Base-by-base conservation (phyloP, 2,113 vertebrate species). In the Rhinogobius similis region DNA sequence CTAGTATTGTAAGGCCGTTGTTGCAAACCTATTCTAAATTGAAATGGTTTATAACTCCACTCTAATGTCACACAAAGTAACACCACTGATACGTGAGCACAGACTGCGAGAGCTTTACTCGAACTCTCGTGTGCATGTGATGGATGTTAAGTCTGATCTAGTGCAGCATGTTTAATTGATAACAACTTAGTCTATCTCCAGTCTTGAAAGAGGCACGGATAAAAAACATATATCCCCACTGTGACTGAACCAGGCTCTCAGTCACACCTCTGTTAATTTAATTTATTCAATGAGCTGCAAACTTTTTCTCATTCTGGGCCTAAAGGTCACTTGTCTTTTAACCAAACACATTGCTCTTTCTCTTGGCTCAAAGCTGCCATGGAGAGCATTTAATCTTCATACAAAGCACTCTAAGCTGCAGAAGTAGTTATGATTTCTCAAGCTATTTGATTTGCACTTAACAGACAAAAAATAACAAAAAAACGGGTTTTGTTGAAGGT, bases 271-370 rank as follows among this genome's bases (percentile, higher is more conserved):
- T 4, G 3, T 6, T 48, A 18, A 4, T 20, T 46, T 50, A 1
- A 50, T 5, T 48, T 69, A 58, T 18, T 68, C 63, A 67, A 10
- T n/a, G 63, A 67, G 69, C 66, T 67, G 38, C 73, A 67, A 77
- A 80, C 74, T 70, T 78, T 82, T 81, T 62, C 73, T 73, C 64
- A 62, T 80, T 72, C 73, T 53, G 53, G 68, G 48, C 73, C 73
- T 65, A 88, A 90, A 88, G 90, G 83, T 86, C 82, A 81, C 53
- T 27, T 72, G 76, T 89, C 75, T 85, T 71, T 87, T 76, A 78
- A 61, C 73, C 61, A 7, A 72, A 26, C 65, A 65, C 62, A 83
- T 86, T 68, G 13, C 67, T 86, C 83, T 78, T 85, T 77, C 70
- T 78, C 68, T 76, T 55, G 61, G 55, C 73, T 50, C 73, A 76